Evolutionary conservation across 30 jellyfish, hydroid and myxozoan genomes (phyloP).

Genomic region (Sanderia malayensis): DNA sequence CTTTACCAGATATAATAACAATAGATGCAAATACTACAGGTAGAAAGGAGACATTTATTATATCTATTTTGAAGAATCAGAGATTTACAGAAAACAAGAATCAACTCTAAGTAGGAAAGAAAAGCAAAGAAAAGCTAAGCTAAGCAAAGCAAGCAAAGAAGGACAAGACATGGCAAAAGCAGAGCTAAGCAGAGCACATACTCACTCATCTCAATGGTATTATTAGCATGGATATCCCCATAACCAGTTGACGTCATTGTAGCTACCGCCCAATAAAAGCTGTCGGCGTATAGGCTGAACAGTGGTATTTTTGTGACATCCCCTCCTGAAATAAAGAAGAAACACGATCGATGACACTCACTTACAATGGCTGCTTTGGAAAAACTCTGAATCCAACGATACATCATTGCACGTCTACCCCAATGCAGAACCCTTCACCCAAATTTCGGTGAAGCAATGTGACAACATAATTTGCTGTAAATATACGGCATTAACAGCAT

Average conservation of each 20-base stretch:
- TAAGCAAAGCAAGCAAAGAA: neutral
- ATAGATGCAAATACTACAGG: conserved; percentile 32
- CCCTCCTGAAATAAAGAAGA: neutral
- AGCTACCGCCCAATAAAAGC: conserved; percentile 89
- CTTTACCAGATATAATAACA: conserved; percentile 55
- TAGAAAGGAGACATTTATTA: no score
- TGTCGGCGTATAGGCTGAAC: conserved; percentile 42
- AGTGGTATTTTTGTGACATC: neutral
- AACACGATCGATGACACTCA: no score
- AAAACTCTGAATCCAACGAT: no score
- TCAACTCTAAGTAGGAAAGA: no score
- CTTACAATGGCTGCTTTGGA: no score
- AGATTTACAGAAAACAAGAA: no score
- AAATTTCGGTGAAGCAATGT: no score
- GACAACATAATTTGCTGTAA: no score
- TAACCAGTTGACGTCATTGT: conserved; percentile 95
- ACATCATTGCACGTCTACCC: no score
- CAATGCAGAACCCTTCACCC: no score
- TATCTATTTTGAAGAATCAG: no score
- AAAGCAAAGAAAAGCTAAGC: no score
- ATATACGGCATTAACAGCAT: conserved; percentile 5
- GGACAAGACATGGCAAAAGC: neutral
- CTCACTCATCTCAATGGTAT: conserved; percentile 67
- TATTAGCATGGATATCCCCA: conserved; percentile 89
- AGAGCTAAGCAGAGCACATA: neutral